Evolutionary conservation across 2,113 vertebrate species (phyloP), one percentile per base, ranked within the genome.

Genomic region (Odocoileus hemionus): DNA sequence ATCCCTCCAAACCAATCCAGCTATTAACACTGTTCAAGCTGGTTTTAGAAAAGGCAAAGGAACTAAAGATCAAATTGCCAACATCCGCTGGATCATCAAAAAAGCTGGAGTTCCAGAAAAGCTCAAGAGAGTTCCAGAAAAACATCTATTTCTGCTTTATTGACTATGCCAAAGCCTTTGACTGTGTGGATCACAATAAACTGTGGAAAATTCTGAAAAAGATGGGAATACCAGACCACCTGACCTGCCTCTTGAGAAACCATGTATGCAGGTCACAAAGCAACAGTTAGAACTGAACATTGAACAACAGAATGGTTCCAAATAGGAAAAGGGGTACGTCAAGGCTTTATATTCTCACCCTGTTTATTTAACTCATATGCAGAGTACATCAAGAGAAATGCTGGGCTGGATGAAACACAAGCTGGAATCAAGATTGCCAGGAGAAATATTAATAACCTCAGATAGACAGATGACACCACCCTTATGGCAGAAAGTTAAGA

Each of bases 391-490:
- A 67, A 5, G 33, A 67, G 61, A 67, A n/a, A 64, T 0, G 0
- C 15, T 64, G 61, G 14, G 61, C 15, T 64, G 30, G 30, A 64
- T 0, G 61, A 64, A 64, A 3, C 61, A 17, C 61, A 17, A 64
- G 30, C 61, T n/a, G 7, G 1, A n/a, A 64, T n/a, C 30, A n/a
- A 64, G 3, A 64, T 33, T 4, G 6, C 30, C 0, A 3, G 30
- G 7, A n/a, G 61, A n/a, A 64, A n/a, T n/a, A 9, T 17, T 3
- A 64, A 9, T 64, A 17, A n/a, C 15, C 15, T 64, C 30, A 64
- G 61, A n/a, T 64, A 64, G 8, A 30, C 33, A 64, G 33, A 64
- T 17, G 30, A n/a, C 61, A 64, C 30, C 15, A 64, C 15, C 61
- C 7, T 64, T n/a, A 17, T n/a, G 3, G 33, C 15, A 64, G 15